Evolutionary conservation across 2,113 vertebrate species (phyloP).

Genomic region (Microcebus tavaratra): DNA sequence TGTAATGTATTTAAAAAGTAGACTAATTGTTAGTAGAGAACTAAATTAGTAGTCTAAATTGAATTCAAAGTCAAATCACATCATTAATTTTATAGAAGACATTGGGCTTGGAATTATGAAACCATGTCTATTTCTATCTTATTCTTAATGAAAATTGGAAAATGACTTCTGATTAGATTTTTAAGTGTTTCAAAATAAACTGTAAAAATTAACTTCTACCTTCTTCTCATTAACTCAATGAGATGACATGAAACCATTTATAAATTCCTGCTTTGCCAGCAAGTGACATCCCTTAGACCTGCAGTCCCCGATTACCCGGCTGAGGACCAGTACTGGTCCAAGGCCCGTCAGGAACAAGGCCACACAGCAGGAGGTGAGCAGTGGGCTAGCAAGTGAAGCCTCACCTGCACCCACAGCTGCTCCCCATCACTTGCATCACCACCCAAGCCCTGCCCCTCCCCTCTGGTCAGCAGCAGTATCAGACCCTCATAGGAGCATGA

Average conservation of each 20-base stretch:
- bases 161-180: slow-evolving; percentile 8
- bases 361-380: too few relatives aligned
- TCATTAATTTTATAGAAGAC: background rate
- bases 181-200: slow-evolving; percentile 17
- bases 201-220: slow-evolving; percentile 13
- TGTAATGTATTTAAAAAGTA: background rate
- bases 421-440: too few relatives aligned
- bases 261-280: background rate
- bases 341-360: too few relatives aligned
- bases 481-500: too few relatives aligned
- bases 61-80: background rate
- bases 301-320: too few relatives aligned
- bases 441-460: too few relatives aligned
- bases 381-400: too few relatives aligned
- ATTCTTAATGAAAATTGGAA: slow-evolving; percentile 29
- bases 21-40: background rate
- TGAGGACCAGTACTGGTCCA: too few relatives aligned
- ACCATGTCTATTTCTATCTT: background rate
- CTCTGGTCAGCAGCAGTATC: too few relatives aligned
- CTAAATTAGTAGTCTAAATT: background rate
- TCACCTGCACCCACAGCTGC: too few relatives aligned
- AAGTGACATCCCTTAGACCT: background rate
- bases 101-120: background rate
- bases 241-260: background rate
- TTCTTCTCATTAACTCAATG: background rate